Percentiles rank a stretch among this genome's conserved stretches.
phyloP scores from a whole-genome alignment of 2,888 invertebrate species.

The Thecocarcelia acutangulata region DNA sequence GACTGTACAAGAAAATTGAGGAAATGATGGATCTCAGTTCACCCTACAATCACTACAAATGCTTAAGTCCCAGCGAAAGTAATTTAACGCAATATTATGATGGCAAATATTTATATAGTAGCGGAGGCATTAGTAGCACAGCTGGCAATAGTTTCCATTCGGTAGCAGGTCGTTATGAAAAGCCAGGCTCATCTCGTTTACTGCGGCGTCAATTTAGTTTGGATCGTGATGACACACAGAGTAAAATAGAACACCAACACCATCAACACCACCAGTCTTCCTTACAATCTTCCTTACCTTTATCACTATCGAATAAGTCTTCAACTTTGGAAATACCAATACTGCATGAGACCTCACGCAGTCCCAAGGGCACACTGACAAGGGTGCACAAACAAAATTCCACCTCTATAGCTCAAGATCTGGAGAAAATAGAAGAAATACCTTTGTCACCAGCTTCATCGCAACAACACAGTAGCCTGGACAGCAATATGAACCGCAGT shows the following conservation, averaged over 20 bases:
- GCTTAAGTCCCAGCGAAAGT: constrained; percentile 85
- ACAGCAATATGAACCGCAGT: constrained; percentile 80
- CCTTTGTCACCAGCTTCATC: constrained; percentile 83
- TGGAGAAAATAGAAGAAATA: constrained; percentile 87
- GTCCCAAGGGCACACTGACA: constrained; percentile 77
- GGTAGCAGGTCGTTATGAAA: constrained; percentile 77
- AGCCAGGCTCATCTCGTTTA: constrained; percentile 82
- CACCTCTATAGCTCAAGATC: constrained; percentile 85
- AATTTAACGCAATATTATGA: constrained; percentile 80
- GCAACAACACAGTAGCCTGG: constrained; percentile 80
- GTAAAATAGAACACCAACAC: constrained; percentile 75
- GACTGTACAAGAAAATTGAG: constrained; percentile 81
- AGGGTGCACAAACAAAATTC: constrained; percentile 86
- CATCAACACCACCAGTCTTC: constrained; percentile 73
- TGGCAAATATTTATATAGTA: constrained; percentile 79
- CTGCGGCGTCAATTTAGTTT: constrained; percentile 87
- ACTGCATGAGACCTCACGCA: constrained; percentile 79
- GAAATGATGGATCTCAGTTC: constrained; percentile 85
- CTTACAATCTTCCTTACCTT: constrained; percentile 73
- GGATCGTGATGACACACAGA: constrained; percentile 84
- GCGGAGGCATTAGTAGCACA: constrained; percentile 60
- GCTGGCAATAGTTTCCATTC: constrained; percentile 69
- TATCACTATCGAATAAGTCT: constrained; percentile 73
- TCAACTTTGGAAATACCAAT: constrained; percentile 79
- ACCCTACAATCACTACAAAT: constrained; percentile 89